phyloP scores from a whole-genome alignment of 2,888 invertebrate species.

The Nomada fucata region DNA sequence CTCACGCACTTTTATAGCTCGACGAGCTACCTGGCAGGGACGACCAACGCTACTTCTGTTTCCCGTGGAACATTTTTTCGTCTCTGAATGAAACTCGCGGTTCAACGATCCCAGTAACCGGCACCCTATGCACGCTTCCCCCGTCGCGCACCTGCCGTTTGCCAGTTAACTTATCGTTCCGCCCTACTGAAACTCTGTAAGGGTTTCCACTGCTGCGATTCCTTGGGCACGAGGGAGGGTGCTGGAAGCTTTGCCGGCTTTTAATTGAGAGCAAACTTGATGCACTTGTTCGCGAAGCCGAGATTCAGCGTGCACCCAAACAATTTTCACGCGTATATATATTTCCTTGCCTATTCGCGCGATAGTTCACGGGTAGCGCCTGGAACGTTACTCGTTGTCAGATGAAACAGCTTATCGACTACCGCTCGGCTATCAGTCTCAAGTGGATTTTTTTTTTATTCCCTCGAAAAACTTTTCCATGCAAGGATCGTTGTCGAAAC shows the following conservation, averaged over 20 bases:
- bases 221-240: no score
- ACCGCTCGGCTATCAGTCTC: no score
- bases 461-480: no score
- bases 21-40: constrained; percentile 13
- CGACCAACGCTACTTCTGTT: constrained; percentile 1
- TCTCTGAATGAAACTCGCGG: constrained; percentile 17
- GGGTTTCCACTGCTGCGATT: neutral
- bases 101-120: neutral
- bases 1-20: constrained; percentile 58
- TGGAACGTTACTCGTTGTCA: no score
- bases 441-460: no score
- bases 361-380: no score
- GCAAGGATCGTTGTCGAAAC: neutral
- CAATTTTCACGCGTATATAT: neutral
- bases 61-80: constrained; percentile 8
- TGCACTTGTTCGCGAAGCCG: neutral
- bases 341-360: neutral
- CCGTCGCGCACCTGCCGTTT: neutral
- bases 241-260: no score
- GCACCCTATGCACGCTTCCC: neutral
- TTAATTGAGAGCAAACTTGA: no score
- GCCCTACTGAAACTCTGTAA: neutral
- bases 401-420: no score
- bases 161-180: constrained; percentile 18
- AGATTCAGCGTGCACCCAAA: neutral